These are phyloP conservation scores for Himalopsyche kuldschensis DNA, from an alignment of 2,888 invertebrate genomes.

Conservation along the genomic window DNA sequence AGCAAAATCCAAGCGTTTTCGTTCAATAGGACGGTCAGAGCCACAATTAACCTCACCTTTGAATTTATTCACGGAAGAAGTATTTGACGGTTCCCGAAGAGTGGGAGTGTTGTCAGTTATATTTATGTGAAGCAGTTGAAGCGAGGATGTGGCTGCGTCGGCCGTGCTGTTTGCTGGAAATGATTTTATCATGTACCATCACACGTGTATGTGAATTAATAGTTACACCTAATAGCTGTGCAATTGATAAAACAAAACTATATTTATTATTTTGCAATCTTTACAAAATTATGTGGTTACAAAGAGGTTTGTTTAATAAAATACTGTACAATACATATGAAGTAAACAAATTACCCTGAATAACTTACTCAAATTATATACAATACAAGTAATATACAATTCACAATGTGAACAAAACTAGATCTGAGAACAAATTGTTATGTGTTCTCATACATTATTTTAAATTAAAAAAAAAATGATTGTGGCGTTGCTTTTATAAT, in stretches of 20 bases:
- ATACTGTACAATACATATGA: too few relatives aligned
- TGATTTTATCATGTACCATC: background rate
- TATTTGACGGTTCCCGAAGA: constrained; percentile 28
- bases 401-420: too few relatives aligned
- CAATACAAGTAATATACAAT: too few relatives aligned
- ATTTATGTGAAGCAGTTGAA: constrained; percentile 50
- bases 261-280: background rate
- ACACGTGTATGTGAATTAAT: background rate
- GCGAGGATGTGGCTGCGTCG: constrained; percentile 48
- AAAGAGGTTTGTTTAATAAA: too few relatives aligned
- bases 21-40: background rate
- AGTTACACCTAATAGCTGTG: background rate
- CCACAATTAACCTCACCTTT: constrained; percentile 27
- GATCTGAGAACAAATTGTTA: too few relatives aligned
- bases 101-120: constrained; percentile 41
- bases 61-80: constrained; percentile 26
- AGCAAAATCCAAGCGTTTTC: background rate
- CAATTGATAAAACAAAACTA: background rate
- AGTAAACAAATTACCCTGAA: too few relatives aligned
- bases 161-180: constrained; percentile 48
- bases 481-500: too few relatives aligned
- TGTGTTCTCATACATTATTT: too few relatives aligned
- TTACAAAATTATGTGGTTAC: too few relatives aligned
- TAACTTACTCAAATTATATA: too few relatives aligned
- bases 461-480: too few relatives aligned